Evolutionary conservation across 1,140 invertebrate genomes (phyloP).

Genomic region (Zaprionus capensis): DNA sequence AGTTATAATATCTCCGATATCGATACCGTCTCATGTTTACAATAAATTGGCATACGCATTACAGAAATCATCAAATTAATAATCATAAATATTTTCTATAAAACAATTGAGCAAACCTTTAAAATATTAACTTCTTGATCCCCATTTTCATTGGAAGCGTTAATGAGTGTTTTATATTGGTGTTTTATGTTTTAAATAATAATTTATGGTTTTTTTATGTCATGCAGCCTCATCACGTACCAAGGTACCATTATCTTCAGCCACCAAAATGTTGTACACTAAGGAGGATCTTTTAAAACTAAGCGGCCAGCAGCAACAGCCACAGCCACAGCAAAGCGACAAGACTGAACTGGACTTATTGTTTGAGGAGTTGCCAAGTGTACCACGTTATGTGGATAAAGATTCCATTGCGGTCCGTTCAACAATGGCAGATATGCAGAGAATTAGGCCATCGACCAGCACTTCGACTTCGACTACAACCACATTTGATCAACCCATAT

Average conservation of each 20-base stretch:
- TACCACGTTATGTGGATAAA: conserved; percentile 49
- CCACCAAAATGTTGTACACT: conserved; percentile 42
- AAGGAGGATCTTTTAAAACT: conserved; percentile 55
- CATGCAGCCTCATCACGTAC: conserved; percentile 31
- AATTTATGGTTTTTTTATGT: not conserved
- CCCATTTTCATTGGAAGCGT: not conserved
- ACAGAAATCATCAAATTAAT: conserved; percentile 24
- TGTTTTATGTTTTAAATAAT: not conserved
- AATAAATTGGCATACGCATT: conserved; percentile 45
- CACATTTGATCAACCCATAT: not conserved
- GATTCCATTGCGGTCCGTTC: conserved; percentile 34
- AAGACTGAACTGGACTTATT: conserved; percentile 55
- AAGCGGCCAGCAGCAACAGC: not conserved
- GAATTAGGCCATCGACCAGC: conserved; percentile 1
- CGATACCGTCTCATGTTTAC: conserved; percentile 22
- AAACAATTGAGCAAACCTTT: not conserved
- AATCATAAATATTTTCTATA: not conserved
- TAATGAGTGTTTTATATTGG: not conserved
- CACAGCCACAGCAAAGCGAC: not conserved
- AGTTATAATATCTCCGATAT: conserved; percentile 30
- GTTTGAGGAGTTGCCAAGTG: conserved; percentile 61
- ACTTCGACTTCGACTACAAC: not conserved
- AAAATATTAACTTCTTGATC: not conserved
- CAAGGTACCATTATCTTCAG: conserved; percentile 14
- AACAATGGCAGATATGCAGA: conserved; percentile 36